These are phyloP conservation scores for Drosophila picticornis DNA, from an alignment of 2,888 invertebrate genomes.

Conservation along the genomic window DNA sequence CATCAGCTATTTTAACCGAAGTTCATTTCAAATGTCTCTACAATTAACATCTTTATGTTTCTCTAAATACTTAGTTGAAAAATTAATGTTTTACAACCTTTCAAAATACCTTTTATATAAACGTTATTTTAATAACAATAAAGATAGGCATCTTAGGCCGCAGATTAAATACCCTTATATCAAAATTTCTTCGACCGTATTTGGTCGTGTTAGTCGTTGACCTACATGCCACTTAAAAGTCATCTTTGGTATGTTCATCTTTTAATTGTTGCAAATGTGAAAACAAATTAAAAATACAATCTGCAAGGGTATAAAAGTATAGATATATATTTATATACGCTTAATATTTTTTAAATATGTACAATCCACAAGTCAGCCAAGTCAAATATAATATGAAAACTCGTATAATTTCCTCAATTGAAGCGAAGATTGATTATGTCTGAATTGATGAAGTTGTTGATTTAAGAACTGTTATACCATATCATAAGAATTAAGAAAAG, in stretches of 20 bases:
- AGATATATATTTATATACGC: neutral
- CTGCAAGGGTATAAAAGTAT: neutral
- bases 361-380: neutral
- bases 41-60: neutral
- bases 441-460: conserved; percentile 36
- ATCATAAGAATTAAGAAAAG: conserved; percentile 24
- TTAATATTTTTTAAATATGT: neutral
- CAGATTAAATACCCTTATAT: neutral
- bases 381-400: neutral
- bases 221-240: neutral
- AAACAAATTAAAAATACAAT: neutral
- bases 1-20: neutral
- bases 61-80: neutral
- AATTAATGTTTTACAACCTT: neutral
- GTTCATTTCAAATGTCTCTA: neutral
- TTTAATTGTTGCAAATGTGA: neutral
- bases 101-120: neutral
- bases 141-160: neutral
- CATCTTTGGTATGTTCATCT: neutral
- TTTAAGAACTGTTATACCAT: conserved; percentile 15
- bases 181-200: neutral
- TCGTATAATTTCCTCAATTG: conserved; percentile 8
- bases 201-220: neutral
- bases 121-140: neutral
- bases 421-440: conserved; percentile 12